phyloP scores from a whole-genome alignment of 2,797 vertebrate genomes.

The Myotis findleyi region DNA sequence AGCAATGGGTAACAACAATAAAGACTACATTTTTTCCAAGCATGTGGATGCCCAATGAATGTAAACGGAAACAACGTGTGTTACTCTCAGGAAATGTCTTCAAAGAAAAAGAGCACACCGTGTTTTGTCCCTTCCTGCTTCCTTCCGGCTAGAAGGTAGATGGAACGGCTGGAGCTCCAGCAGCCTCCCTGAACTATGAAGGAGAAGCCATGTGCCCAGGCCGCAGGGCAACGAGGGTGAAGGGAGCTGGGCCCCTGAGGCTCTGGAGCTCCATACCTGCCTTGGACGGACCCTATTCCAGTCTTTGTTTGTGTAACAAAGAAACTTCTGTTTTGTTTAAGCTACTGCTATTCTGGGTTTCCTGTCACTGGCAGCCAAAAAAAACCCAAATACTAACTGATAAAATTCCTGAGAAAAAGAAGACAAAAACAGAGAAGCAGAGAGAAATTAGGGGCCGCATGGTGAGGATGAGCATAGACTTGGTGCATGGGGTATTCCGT shows the following conservation, averaged over 20 bases:
- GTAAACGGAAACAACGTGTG: not conserved
- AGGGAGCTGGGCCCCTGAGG: not conserved
- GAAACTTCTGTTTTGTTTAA: not conserved
- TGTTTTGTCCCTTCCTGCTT: not conserved
- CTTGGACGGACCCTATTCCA: not conserved
- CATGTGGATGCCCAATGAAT: not conserved
- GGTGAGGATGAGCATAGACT: not conserved
- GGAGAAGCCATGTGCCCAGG: not conserved
- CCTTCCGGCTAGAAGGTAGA: not conserved
- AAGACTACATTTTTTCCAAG: not conserved
- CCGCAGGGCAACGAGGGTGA: too few species aligned
- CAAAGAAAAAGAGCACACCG: not conserved
- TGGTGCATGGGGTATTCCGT: not conserved
- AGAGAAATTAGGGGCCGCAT: not conserved
- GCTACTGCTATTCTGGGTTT: not conserved
- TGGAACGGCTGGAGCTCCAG: not conserved
- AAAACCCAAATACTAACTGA: not conserved
- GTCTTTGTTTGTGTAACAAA: not conserved
- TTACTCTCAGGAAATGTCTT: not conserved
- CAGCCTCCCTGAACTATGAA: not conserved
- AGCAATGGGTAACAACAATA: not conserved
- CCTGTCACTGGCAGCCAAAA: not conserved
- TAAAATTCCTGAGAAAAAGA: not conserved
- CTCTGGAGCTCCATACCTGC: accelerated
- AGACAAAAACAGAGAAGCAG: not conserved